Conservation (phyloP, 2,888 invertebrate genomes). For the Rotaria sp. region DNA sequence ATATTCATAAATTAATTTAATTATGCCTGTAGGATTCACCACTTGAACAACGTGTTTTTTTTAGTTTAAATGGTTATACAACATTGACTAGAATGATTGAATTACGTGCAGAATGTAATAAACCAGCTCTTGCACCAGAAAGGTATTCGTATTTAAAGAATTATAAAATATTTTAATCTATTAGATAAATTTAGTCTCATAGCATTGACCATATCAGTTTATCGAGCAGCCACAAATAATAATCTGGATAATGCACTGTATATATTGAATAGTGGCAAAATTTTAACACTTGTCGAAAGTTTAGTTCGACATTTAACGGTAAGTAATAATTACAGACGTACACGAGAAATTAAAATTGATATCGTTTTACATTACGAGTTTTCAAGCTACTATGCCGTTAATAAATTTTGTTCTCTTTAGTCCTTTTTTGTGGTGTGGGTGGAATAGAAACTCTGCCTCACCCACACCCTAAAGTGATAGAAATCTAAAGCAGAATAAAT, state of each 20-base stretch:
- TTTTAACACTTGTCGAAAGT: constrained; percentile 12
- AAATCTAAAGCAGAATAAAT: too few species aligned
- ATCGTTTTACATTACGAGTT: too few species aligned
- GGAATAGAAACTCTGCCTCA: too few species aligned
- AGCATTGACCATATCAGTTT: neutral
- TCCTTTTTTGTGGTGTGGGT: too few species aligned
- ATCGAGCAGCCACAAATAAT: constrained; percentile 25
- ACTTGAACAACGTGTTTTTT: constrained; percentile 5
- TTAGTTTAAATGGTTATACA: constrained; percentile 6
- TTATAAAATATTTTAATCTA: neutral
- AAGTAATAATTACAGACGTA: neutral
- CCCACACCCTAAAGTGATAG: too few species aligned
- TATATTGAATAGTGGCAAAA: neutral
- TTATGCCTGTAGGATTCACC: neutral
- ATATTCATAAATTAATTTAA: neutral
- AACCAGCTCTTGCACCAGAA: constrained; percentile 25
- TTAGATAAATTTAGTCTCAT: neutral
- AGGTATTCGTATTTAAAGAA: neutral
- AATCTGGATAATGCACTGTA: neutral
- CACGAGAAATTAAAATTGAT: too few species aligned
- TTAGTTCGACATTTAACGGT: constrained; percentile 22
- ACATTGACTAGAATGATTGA: constrained; percentile 14
- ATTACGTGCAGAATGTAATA: constrained; percentile 1
- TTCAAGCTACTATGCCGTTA: too few species aligned
- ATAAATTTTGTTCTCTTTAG: too few species aligned